These are phyloP conservation scores for Falcunculus frontatus DNA, from an alignment of 2,113 vertebrate species.

Conservation along the genomic window DNA sequence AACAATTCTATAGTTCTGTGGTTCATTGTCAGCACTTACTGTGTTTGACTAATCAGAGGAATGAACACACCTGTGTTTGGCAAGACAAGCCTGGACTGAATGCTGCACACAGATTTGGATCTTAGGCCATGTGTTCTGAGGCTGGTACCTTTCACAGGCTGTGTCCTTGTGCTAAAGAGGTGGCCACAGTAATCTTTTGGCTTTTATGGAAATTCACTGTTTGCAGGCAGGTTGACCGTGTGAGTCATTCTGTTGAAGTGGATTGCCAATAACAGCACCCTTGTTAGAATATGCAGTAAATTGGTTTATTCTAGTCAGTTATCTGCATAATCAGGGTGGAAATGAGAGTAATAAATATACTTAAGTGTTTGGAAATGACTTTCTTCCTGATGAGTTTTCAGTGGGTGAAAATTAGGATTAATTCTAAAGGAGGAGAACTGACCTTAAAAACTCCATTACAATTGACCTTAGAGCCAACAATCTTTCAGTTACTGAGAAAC, in stretches of 20 bases:
- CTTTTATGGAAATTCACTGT: not conserved
- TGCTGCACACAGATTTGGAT: not conserved
- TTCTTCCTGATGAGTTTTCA: slow-evolving; percentile 6
- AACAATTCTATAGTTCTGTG: not conserved
- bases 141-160: not conserved
- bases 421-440: not conserved
- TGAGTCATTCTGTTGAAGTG: not conserved
- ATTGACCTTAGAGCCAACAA: not conserved
- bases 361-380: slow-evolving; percentile 30
- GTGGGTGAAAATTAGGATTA: not conserved
- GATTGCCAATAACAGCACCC: not conserved
- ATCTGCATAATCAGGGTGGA: slow-evolving; percentile 5
- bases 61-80: fast-evolving
- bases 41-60: not conserved
- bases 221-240: not conserved
- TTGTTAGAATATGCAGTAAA: not conserved
- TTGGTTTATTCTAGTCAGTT: slow-evolving; percentile 20
- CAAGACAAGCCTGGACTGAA: not conserved
- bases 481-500: not conserved
- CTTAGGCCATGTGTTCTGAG: not conserved
- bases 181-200: not conserved
- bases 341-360: slow-evolving; percentile 27
- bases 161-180: not conserved
- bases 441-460: slow-evolving; percentile 10
- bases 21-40: not conserved